phyloP scores from a whole-genome alignment of 2,797 vertebrate species.

The Poecilia velifera region DNA sequence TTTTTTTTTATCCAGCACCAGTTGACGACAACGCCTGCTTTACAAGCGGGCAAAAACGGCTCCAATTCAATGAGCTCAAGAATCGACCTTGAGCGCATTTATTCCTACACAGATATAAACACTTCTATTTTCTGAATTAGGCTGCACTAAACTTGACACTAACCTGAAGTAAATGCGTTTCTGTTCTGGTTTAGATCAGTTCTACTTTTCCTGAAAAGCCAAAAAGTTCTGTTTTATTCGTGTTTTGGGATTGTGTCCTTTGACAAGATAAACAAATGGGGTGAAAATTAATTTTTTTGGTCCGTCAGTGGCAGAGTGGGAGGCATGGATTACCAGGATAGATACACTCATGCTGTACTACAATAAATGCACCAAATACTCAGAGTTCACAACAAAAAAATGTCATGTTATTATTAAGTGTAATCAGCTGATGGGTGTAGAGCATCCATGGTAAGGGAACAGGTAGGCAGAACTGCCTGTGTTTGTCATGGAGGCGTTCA shows the following conservation, averaged over 20 bases:
- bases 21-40: neutral
- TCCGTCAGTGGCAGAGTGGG: neutral
- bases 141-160: neutral
- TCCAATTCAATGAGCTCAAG: neutral
- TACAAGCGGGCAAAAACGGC: neutral
- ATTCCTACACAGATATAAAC: neutral
- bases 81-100: neutral
- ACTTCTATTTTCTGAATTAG: neutral
- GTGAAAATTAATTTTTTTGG: neutral
- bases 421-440: neutral
- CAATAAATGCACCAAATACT: neutral
- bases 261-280: too few species aligned
- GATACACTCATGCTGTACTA: neutral
- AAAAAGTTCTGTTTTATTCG: neutral
- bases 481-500: conserved; percentile 74
- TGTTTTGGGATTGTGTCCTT: neutral
- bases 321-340: neutral
- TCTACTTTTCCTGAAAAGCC: neutral
- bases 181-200: neutral
- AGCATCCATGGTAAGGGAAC: conserved; percentile 2
- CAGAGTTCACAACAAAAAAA: neutral
- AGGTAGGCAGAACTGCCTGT: conserved; percentile 40
- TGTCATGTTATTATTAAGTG: neutral
- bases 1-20: neutral
- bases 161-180: neutral